Evolutionary conservation across 2,797 vertebrate species (phyloP).

Genomic region (Chaetodon trifasciatus): DNA sequence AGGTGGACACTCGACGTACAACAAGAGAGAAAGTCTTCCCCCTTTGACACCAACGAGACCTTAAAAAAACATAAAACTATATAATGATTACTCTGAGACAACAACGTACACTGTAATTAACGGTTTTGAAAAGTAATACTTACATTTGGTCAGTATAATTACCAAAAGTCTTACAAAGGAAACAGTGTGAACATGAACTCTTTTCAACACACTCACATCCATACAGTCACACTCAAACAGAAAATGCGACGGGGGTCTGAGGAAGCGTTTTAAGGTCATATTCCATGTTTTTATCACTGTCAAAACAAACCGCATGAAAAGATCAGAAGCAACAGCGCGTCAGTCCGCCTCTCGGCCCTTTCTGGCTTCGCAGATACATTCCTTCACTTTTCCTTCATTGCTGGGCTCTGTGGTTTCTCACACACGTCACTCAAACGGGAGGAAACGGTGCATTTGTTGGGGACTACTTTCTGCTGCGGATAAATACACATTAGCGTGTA

Average conservation of each 20-base stretch:
- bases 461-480: no score
- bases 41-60: conserved; percentile 1
- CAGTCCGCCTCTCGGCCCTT: neutral
- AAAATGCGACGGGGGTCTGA: neutral
- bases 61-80: neutral
- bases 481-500: no score
- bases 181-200: neutral
- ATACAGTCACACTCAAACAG: neutral
- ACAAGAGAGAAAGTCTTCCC: neutral
- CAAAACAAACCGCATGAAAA: neutral
- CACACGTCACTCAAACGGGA: no score
- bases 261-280: neutral
- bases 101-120: neutral
- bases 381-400: neutral
- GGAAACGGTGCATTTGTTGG: no score
- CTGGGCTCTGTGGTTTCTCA: neutral
- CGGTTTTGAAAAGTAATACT: conserved; percentile 12
- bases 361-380: neutral
- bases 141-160: conserved; percentile 35
- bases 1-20: neutral
- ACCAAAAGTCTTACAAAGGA: neutral
- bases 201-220: neutral
- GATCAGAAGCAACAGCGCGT: neutral
- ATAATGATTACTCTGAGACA: neutral
- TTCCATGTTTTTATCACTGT: neutral